Percentiles rank a stretch among this genome's conserved stretches.
phyloP scores from a whole-genome alignment of 2,797 vertebrate species.

The Alauda arvensis region DNA sequence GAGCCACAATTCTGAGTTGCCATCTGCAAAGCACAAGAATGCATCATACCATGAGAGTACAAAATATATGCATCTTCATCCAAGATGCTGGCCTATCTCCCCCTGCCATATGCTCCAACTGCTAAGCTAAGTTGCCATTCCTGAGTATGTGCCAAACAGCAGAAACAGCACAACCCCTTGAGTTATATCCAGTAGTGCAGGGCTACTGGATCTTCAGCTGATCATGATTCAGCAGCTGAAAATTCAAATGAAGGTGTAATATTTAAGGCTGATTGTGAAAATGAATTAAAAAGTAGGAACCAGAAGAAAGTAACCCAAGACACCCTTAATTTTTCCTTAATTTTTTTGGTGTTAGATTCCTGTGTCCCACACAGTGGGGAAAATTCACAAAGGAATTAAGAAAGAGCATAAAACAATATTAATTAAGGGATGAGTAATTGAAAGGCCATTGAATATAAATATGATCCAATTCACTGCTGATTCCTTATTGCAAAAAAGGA shows the following conservation, averaged over 20 bases:
- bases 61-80: conserved; percentile 40
- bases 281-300: neutral
- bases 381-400: neutral
- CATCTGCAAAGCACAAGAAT: conserved; percentile 60
- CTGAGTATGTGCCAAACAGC: conserved; percentile 31
- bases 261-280: neutral
- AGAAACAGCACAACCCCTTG: conserved; percentile 22
- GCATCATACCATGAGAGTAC: conserved; percentile 52
- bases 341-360: neutral
- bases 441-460: neutral
- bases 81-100: conserved; percentile 55
- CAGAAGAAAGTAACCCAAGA: neutral
- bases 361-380: neutral
- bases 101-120: conserved; percentile 39
- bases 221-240: conserved; percentile 29
- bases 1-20: conserved; percentile 16
- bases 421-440: neutral
- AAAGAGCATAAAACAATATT: neutral
- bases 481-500: neutral
- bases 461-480: neutral
- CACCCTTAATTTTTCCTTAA: neutral
- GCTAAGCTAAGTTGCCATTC: conserved; percentile 44
- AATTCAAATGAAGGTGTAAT: neutral
- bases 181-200: neutral
- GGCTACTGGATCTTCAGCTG: neutral